Conservation (phyloP, 2,797 vertebrate genomes). For the Synaphobranchus kaupii region DNA sequence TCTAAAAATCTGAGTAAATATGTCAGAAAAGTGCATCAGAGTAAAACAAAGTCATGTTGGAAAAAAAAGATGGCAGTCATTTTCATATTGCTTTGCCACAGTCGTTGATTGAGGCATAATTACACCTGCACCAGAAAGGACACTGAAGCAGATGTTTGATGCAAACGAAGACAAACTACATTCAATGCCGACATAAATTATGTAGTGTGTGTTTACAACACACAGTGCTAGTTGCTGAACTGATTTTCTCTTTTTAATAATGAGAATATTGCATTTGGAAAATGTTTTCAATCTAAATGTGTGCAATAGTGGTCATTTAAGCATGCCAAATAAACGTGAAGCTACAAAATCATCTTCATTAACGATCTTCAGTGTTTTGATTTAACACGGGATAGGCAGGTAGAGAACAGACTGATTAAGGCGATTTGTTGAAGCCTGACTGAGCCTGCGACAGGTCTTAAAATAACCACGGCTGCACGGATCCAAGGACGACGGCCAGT, state of each 20-base stretch:
- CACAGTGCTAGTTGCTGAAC: neutral
- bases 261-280: neutral
- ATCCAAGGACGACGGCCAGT: slow-evolving; percentile 58
- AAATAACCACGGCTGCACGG: slow-evolving; percentile 60
- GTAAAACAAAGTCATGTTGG: neutral
- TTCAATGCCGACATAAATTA: neutral
- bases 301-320: neutral
- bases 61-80: neutral
- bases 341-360: slow-evolving; percentile 13
- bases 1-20: neutral
- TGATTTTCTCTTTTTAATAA: neutral
- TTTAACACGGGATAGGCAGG: neutral
- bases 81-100: neutral
- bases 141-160: neutral
- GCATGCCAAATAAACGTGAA: slow-evolving; percentile 9
- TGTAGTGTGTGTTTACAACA: neutral
- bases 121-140: neutral
- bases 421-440: slow-evolving; percentile 46
- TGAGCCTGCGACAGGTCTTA: slow-evolving; percentile 60
- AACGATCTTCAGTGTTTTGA: neutral
- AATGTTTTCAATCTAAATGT: neutral
- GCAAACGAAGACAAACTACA: neutral
- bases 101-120: neutral
- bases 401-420: slow-evolving; percentile 17
- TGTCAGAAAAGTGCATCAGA: neutral